Conservation (phyloP, 2,888 invertebrate genomes). For the Zeuzera pyrina region DNA sequence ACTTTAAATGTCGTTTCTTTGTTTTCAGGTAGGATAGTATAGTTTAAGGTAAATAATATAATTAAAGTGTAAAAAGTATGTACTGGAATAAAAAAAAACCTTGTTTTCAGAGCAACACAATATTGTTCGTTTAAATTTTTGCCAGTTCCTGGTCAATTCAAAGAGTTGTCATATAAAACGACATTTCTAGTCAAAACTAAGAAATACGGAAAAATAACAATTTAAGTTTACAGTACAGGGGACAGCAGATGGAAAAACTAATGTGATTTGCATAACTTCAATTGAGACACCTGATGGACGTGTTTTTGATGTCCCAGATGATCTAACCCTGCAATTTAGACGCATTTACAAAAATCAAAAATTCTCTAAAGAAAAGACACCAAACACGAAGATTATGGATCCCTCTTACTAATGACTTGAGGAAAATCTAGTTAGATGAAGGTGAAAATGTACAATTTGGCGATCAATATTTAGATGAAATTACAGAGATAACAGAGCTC, state of each 20-base stretch:
- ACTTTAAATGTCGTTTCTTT: too few species aligned
- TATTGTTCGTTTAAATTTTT: too few species aligned
- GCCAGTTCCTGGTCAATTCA: too few species aligned
- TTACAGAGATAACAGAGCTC: too few species aligned
- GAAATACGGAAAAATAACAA: slow-evolving; percentile 6
- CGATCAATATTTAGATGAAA: too few species aligned
- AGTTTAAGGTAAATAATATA: too few species aligned
- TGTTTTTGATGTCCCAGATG: slow-evolving; percentile 2
- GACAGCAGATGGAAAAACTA: slow-evolving; percentile 6
- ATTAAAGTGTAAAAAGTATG: too few species aligned
- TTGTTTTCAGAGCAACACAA: too few species aligned
- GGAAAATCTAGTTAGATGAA: slow-evolving; percentile 1
- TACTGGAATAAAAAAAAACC: too few species aligned
- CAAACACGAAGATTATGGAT: slow-evolving; percentile 3
- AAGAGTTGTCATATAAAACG: slow-evolving; percentile 8
- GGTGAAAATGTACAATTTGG: too few species aligned
- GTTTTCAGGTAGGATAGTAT: too few species aligned
- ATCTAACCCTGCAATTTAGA: not conserved
- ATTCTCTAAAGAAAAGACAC: slow-evolving; percentile 3
- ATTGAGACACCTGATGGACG: slow-evolving; percentile 4
- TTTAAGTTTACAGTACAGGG: slow-evolving; percentile 4
- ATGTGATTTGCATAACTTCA: slow-evolving; percentile 8
- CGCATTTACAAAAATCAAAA: slow-evolving; percentile 1
- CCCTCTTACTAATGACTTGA: not conserved
- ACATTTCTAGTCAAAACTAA: slow-evolving; percentile 6